phyloP scores from a whole-genome alignment of 2,113 vertebrate species.

The Pagrus major region DNA sequence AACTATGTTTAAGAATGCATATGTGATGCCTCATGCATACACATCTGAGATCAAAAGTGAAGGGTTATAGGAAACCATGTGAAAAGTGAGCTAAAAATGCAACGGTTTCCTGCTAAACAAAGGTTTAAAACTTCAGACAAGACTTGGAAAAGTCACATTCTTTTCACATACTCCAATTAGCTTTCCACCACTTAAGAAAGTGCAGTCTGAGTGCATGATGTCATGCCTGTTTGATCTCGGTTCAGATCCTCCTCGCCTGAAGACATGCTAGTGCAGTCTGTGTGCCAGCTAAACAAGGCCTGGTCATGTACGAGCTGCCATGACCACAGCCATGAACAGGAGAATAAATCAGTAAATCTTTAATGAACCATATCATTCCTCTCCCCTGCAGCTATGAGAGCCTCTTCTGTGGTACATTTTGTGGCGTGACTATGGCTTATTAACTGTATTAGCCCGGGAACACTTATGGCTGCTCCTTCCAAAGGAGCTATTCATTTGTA shows the following conservation, averaged over 20 bases:
- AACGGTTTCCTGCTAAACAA: neutral
- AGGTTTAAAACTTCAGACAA: neutral
- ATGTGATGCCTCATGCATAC: slow-evolving; percentile 1
- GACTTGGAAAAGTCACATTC: slow-evolving; percentile 23
- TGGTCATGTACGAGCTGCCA: slow-evolving; percentile 54
- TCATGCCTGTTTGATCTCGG: slow-evolving; percentile 59
- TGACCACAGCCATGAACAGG: slow-evolving; percentile 53
- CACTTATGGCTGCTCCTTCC: slow-evolving; percentile 45
- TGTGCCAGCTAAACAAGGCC: slow-evolving; percentile 58
- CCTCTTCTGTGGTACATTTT: slow-evolving; percentile 62
- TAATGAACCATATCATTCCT: slow-evolving; percentile 68
- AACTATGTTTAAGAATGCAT: neutral
- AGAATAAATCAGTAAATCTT: slow-evolving; percentile 69
- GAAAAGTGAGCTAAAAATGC: neutral
- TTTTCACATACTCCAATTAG: slow-evolving; percentile 28
- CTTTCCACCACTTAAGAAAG: slow-evolving; percentile 28
- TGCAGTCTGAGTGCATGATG: slow-evolving; percentile 52
- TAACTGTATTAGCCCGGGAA: slow-evolving; percentile 66
- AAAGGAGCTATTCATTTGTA: slow-evolving; percentile 70
- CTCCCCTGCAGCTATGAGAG: slow-evolving; percentile 57
- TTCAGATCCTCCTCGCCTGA: slow-evolving; percentile 51
- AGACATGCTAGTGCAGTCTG: slow-evolving; percentile 56
- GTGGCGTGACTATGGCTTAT: slow-evolving; percentile 68
- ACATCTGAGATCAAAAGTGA: neutral
- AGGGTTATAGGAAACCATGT: neutral